Evolutionary conservation across 2,113 vertebrate genomes (phyloP), one percentile per base, ranked within the genome.

Genomic region (Lipotes vexillifer): DNA sequence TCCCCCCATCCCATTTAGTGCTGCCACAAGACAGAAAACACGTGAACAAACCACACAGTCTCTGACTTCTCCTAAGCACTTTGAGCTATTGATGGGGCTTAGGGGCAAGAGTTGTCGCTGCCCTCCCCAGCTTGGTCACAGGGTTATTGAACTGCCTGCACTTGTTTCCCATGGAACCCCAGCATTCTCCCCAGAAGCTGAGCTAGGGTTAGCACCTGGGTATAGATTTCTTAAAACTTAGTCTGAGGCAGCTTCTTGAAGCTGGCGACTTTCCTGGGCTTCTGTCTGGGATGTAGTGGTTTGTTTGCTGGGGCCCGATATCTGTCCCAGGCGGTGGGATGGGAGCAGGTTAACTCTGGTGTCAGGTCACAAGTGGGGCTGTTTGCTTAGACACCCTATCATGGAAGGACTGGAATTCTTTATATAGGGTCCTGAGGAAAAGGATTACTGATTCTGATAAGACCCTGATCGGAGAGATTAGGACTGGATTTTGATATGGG

Each of bases 41-140:
- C 82, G 92, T 33, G 78, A 88, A 94, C 85, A 83, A 87, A 96
- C 49, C 77, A 95, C 46, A 92, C 9, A 87, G 49, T 95, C 57
- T 96, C 96, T 97, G 90, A 96, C 93, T 96, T 97, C 93, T 94
- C 63, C 66, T 93, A 95, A 97, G 96, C 93, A 97, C 95, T 96
- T 97, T 96, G 95, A 96, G 94, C 95, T 96, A 61, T 88, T 91
- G 36, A 93, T 82, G 66, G 74, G 94, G 84, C 88, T 94, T 44
- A 89, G 78, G 66, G 94, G 27, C 33, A 88, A 78, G 93, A 92
- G 74, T 55, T 89, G 81, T 95, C 11, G 0, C 90, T 96, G 49
- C 75, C 88, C 83, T 92, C 49, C 82, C n/a, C n/a, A 78, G 74
- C 84, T 90, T 97, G 94, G 65, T 96, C 97, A 96, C 85, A 96